Evolutionary conservation across 1,140 invertebrate genomes (phyloP).

Genomic region (Artemia franciscana): DNA sequence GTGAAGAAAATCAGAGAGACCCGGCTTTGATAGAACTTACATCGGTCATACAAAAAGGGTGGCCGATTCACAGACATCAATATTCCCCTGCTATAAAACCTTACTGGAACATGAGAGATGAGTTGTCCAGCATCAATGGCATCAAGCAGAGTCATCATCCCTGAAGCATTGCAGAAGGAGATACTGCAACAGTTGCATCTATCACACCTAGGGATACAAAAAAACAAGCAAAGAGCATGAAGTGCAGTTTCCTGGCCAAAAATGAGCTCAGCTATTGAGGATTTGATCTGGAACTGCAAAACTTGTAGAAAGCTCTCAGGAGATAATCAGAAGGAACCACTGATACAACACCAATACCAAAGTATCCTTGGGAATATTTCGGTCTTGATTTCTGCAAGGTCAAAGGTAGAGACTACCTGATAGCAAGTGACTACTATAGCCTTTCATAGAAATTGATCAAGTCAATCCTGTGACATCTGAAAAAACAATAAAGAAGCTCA

Average conservation of each 20-base stretch:
- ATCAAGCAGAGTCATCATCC: slow-evolving; percentile 20
- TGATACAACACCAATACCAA: too few species aligned
- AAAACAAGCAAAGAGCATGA: slow-evolving; percentile 18
- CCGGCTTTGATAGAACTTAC: too few species aligned
- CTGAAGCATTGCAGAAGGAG: slow-evolving; percentile 15
- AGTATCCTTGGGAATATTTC: not conserved
- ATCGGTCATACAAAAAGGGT: too few species aligned
- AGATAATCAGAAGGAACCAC: too few species aligned
- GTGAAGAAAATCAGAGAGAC: not conserved
- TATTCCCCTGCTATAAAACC: slow-evolving; percentile 13
- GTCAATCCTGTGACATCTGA: too few species aligned
- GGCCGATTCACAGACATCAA: too few species aligned
- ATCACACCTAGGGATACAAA: slow-evolving; percentile 22
- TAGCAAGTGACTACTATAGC: not conserved
- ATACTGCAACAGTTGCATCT: slow-evolving; percentile 21
- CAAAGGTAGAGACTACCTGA: not conserved
- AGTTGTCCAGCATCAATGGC: slow-evolving; percentile 16
- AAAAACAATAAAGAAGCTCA: too few species aligned
- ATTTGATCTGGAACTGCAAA: too few species aligned
- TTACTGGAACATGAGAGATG: slow-evolving; percentile 17
- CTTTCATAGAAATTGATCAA: too few species aligned
- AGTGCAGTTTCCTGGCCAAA: slow-evolving; percentile 23
- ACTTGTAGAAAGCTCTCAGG: too few species aligned
- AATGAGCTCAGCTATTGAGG: slow-evolving; percentile 22
- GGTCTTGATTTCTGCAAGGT: not conserved